A percentile compares a stretch with the other conserved stretches of the same genome.
Evolutionary conservation across 2,113 vertebrate species (phyloP).

Genomic region (Dipodomys merriami): DNA sequence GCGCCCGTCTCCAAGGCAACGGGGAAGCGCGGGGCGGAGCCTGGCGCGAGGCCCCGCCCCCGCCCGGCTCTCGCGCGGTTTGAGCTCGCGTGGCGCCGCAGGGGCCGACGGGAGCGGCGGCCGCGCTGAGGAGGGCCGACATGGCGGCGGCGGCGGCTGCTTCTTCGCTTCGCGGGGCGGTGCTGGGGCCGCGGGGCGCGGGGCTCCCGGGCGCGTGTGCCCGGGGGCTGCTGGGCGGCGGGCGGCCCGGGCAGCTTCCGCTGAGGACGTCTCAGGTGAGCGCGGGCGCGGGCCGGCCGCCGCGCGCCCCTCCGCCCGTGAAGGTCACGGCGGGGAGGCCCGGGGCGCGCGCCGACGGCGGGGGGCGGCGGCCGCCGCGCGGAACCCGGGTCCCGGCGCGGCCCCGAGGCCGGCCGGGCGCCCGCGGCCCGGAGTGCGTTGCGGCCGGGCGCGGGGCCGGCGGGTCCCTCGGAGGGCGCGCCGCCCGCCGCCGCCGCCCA

Average conservation of each 20-base stretch:
- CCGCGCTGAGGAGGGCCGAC: conserved; percentile 63
- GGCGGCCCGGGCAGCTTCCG: conserved; percentile 62
- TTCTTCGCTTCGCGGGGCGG: conserved; percentile 59
- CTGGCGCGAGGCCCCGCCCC: neutral
- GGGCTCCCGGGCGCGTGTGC: conserved; percentile 62
- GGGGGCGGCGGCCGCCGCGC: neutral
- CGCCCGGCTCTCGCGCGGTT: conserved; percentile 58
- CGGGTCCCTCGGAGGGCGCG: neutral
- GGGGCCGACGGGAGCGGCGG: conserved; percentile 67
- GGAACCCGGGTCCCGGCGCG: neutral
- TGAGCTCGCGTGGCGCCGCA: neutral
- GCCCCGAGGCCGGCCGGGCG: neutral
- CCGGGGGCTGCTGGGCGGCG: conserved; percentile 61
- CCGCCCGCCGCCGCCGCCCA: neutral
- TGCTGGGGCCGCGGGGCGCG: conserved; percentile 64
- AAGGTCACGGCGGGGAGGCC: conserved; percentile 78
- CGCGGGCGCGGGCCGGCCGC: neutral
- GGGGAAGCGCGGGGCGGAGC: too few relatives aligned
- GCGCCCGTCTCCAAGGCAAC: neutral
- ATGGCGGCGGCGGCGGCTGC: conserved; percentile 73
- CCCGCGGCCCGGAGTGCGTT: neutral
- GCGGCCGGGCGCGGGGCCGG: neutral
- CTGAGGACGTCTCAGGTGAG: conserved; percentile 78
- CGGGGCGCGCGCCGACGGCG: neutral
- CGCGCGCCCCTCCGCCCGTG: conserved; percentile 54